These are phyloP conservation scores for Agrenia bidenticulata DNA, from an alignment of 2,888 invertebrate genomes.

Conservation along the genomic window DNA sequence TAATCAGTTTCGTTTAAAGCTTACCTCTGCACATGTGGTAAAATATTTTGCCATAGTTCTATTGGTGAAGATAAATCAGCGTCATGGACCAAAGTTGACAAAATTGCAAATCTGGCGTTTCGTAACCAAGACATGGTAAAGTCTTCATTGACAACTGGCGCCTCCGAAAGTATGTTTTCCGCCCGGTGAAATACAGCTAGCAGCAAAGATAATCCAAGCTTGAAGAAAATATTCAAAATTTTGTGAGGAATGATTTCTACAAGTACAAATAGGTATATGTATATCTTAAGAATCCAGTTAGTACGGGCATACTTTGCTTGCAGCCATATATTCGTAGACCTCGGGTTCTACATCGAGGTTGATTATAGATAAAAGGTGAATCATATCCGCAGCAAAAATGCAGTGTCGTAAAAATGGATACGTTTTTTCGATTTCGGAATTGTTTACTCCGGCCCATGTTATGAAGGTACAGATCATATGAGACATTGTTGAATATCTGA, in stretches of 20 bases:
- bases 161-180: slow-evolving; percentile 29
- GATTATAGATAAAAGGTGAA: slow-evolving; percentile 16
- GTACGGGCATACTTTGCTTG: slow-evolving; percentile 26
- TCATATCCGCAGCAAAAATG: slow-evolving; percentile 37
- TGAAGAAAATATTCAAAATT: slow-evolving; percentile 7
- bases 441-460: slow-evolving; percentile 32
- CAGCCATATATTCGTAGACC: slow-evolving; percentile 19
- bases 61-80: slow-evolving; percentile 35
- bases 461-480: slow-evolving; percentile 41
- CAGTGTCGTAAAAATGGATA: slow-evolving; percentile 48
- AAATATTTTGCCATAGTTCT: slow-evolving; percentile 36
- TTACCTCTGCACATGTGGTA: slow-evolving; percentile 40
- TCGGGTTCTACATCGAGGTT: slow-evolving; percentile 3
- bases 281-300: too few relatives aligned
- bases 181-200: slow-evolving; percentile 39
- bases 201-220: slow-evolving; percentile 43
- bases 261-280: too few relatives aligned
- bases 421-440: slow-evolving; percentile 38
- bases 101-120: slow-evolving; percentile 26
- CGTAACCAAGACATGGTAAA: slow-evolving; percentile 31
- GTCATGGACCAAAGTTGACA: slow-evolving; percentile 26
- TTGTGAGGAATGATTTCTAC: too few relatives aligned
- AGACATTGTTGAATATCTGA: slow-evolving; percentile 38
- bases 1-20: background rate
- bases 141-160: too few relatives aligned